These are phyloP conservation scores for Crocidura indochinensis DNA, from an alignment of 2,797 vertebrate species.

Conservation along the genomic window DNA sequence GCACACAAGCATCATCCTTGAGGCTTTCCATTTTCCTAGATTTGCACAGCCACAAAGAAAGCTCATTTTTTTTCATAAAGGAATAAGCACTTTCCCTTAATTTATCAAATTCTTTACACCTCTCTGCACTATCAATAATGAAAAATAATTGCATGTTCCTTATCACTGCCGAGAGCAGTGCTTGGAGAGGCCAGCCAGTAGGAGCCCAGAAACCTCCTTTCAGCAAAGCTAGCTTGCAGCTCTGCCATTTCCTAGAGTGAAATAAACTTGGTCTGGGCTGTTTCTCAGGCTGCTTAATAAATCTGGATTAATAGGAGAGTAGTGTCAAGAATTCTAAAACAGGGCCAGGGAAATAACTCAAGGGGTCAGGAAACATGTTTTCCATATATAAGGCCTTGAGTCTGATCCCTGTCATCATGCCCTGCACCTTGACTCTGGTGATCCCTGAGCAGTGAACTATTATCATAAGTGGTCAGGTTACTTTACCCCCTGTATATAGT, in stretches of 20 bases:
- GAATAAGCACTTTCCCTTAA: neutral
- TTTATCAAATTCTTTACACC: slow-evolving; percentile 35
- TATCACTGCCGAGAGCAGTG: neutral
- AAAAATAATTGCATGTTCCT: slow-evolving; percentile 39
- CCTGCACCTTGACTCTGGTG: too few species aligned
- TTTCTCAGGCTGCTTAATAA: slow-evolving; percentile 23
- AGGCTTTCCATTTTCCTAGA: slow-evolving; percentile 9
- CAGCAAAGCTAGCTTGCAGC: neutral
- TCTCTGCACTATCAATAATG: neutral
- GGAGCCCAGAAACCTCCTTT: neutral
- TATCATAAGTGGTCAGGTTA: too few species aligned
- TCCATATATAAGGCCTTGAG: neutral
- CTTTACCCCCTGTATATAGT: too few species aligned
- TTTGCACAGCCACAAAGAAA: slow-evolving; percentile 25
- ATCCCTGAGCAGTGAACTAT: too few species aligned
- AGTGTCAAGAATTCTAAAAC: neutral
- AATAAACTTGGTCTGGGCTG: neutral
- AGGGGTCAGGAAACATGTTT: neutral
- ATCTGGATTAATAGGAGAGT: neutral
- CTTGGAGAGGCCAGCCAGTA: slow-evolving; percentile 10
- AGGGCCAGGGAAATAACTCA: too few species aligned
- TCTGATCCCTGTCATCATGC: too few species aligned
- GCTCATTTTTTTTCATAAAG: slow-evolving; percentile 29
- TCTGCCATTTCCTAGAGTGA: neutral
- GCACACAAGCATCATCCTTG: neutral